These are phyloP conservation scores for Lithobates sylvaticus DNA, from an alignment of 2,797 vertebrate genomes.

Conservation along the genomic window DNA sequence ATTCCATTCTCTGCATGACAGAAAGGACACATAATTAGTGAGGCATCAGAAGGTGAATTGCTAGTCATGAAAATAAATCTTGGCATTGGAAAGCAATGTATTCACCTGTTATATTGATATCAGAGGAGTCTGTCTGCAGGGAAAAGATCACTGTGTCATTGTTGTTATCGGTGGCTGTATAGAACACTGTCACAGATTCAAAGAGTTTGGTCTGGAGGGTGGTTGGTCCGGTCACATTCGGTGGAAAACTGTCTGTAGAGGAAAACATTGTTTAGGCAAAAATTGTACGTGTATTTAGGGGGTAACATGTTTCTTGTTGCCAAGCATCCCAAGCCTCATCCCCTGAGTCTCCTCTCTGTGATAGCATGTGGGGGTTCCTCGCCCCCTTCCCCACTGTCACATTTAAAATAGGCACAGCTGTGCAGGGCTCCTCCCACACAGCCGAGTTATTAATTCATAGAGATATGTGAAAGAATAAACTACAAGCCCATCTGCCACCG, in stretches of 20 bases:
- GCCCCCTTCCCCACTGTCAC: too few species aligned
- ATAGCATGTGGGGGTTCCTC: too few species aligned
- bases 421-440: too few species aligned
- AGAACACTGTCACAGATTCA: conserved; percentile 35
- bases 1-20: conserved; percentile 43
- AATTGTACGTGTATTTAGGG: too few species aligned
- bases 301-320: too few species aligned
- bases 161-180: conserved; percentile 50
- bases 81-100: neutral
- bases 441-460: too few species aligned
- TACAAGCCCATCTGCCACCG: too few species aligned
- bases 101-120: conserved; percentile 62
- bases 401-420: too few species aligned
- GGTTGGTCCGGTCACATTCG: conserved; percentile 59
- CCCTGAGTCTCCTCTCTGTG: too few species aligned
- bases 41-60: neutral
- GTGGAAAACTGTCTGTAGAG: conserved; percentile 61
- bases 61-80: neutral
- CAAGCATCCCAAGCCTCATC: too few species aligned
- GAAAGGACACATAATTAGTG: neutral
- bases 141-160: conserved; percentile 58
- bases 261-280: conserved; percentile 1
- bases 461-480: too few species aligned
- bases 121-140: conserved; percentile 53
- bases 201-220: conserved; percentile 39